A percentile compares a stretch with the other conserved stretches of the same genome.
phyloP scores from a whole-genome alignment of 2,888 invertebrate species.

The Neoaliturus tenellus region DNA sequence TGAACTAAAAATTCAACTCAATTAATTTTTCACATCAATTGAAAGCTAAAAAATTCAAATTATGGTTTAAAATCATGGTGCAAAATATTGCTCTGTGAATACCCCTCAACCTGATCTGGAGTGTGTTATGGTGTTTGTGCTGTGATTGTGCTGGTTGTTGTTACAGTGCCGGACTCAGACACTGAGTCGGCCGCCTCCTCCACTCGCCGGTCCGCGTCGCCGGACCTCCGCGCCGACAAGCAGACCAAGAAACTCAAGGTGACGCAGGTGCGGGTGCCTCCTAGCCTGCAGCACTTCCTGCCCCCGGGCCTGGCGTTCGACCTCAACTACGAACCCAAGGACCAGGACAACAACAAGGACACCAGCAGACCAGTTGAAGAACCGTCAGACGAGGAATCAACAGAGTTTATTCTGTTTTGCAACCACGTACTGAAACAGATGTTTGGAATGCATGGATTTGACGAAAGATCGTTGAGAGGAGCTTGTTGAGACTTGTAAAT shows the following conservation, averaged over 20 bases:
- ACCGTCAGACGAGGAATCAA: conserved; percentile 8
- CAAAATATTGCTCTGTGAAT: no score
- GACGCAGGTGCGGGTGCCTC: background rate
- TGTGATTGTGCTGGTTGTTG: no score
- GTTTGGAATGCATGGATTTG: conserved; percentile 42
- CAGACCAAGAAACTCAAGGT: background rate
- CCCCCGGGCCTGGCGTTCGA: background rate
- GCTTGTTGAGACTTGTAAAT: no score
- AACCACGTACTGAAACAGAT: conserved; percentile 28
- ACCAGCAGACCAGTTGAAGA: background rate
- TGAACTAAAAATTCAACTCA: no score
- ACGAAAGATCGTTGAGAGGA: conserved; percentile 9
- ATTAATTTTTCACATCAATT: no score
- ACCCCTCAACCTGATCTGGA: no score
- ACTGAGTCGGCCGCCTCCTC: background rate
- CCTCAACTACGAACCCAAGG: background rate
- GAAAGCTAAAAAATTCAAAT: no score
- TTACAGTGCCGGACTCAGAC: conserved; percentile 11
- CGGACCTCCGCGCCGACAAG: background rate
- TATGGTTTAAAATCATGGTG: no score
- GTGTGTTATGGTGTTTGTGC: no score
- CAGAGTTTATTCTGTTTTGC: conserved; percentile 38
- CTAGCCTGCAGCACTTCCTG: conserved; percentile 20
- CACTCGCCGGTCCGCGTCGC: background rate
- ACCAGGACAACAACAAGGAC: background rate